phyloP scores from a whole-genome alignment of 2,113 vertebrate species.

The Erythrocebus patas region DNA sequence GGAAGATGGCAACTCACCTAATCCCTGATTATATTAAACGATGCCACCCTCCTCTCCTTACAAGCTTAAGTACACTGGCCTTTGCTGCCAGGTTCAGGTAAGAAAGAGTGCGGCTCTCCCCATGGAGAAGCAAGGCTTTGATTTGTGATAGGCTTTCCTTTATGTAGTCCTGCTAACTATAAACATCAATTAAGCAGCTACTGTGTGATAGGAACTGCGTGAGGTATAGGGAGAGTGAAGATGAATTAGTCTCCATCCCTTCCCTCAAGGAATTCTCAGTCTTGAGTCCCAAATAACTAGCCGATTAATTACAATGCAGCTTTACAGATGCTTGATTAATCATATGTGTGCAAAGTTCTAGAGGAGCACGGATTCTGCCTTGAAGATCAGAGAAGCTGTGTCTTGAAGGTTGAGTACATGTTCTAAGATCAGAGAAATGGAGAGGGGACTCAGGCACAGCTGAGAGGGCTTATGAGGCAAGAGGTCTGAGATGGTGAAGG shows the following conservation, averaged over 20 bases:
- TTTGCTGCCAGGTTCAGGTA: neutral
- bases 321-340: neutral
- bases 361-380: neutral
- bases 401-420: neutral
- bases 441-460: neutral
- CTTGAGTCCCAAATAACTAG: neutral
- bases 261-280: neutral
- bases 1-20: rapidly evolving
- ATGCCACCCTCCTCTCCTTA: neutral
- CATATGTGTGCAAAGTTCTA: too few species aligned
- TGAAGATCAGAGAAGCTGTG: neutral
- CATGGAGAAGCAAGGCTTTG: neutral
- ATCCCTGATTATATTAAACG: neutral
- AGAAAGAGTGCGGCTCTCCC: neutral
- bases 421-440: neutral
- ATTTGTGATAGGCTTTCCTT: neutral
- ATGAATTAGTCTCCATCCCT: neutral
- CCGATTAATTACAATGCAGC: rapidly evolving
- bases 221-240: neutral
- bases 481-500: neutral
- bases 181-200: neutral
- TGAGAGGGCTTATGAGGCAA: neutral
- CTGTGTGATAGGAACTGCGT: neutral
- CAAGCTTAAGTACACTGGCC: neutral
- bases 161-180: neutral